A percentile compares a stretch with the other conserved stretches of the same genome.
Conservation (phyloP, 2,113 vertebrate genomes). For the Aplodontia rufa region DNA sequence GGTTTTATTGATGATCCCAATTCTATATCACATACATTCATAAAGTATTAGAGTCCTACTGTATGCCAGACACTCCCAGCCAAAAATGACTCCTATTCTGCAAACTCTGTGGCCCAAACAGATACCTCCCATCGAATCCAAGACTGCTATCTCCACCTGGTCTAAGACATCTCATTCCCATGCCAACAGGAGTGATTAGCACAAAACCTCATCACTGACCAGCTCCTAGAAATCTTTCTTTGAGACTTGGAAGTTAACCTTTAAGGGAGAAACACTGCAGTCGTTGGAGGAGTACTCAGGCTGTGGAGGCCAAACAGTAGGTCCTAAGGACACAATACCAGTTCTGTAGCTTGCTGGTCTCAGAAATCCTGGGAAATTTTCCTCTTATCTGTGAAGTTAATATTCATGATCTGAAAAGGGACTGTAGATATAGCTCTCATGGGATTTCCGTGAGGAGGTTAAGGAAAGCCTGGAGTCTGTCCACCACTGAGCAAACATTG, state of each 20-base stretch:
- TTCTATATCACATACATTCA: background rate
- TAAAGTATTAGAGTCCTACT: background rate
- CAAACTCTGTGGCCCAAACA: background rate
- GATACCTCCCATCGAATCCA: background rate
- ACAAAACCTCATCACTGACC: background rate
- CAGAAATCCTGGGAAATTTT: background rate
- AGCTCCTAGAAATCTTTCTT: background rate
- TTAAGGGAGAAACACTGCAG: background rate
- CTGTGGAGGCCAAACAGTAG: background rate
- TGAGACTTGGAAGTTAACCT: background rate
- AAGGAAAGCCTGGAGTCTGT: background rate
- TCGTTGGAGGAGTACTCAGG: background rate
- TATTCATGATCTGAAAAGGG: background rate
- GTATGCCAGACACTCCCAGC: background rate
- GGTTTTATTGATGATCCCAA: background rate
- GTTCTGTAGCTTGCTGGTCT: background rate
- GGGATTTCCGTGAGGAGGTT: background rate
- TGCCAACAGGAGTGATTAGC: background rate
- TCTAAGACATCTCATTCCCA: background rate
- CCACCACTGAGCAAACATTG: background rate
- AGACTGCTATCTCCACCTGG: background rate
- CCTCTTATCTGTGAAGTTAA: background rate
- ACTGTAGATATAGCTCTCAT: background rate
- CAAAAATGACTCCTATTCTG: background rate
- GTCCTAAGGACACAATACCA: background rate